Base-by-base conservation (phyloP, 2,888 invertebrate species). In the Sphinx pinastri region DNA sequence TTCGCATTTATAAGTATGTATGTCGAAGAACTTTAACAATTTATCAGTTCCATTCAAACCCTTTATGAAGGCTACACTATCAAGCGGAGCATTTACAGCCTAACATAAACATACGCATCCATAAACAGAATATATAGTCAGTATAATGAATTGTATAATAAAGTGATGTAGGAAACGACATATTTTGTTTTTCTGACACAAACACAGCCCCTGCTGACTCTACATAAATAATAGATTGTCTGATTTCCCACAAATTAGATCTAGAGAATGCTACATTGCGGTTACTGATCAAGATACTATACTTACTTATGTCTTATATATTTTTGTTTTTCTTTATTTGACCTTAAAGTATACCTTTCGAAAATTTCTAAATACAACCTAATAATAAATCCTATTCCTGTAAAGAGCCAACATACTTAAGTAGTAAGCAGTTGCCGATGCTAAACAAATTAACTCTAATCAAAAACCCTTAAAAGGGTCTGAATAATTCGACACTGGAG, bases 131-230 rank as follows among this genome's bases (percentile, higher is more conserved):
- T 25, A 13, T 25, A 31, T 57, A 57, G n/a, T 1, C 25, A 19
- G 25, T 5, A 57, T 57, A 57, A 57, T 57, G 25, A 57, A 57
- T 5, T 57, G 25, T 57, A 31, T 31, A 57, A 57, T 57, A 57
- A 31, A 57, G 57, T 57, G 3, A 13, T 16, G 55, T n/a, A 55
- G 38, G 25, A 51, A 13, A 57, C 25, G 13, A 31, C 57, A 31
- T 38, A 38, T 38, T 31, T 31, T 57, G 25, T 57, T 31, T 25
- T 57, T 57, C 25, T 57, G 25, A 31, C 57, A 57, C 57, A 57
- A 57, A 57, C 13, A 57, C 25, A 25, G 57, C 19, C 25, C 25
- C 4, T 25, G 25, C 57, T 57, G 13, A 31, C 57, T 57, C 13
- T 19, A 57, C 13, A 25, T 57, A 31, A 25, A 31, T 12, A 57